Base-by-base conservation (phyloP, 2,888 invertebrate genomes). In the Plutella xylostella region DNA sequence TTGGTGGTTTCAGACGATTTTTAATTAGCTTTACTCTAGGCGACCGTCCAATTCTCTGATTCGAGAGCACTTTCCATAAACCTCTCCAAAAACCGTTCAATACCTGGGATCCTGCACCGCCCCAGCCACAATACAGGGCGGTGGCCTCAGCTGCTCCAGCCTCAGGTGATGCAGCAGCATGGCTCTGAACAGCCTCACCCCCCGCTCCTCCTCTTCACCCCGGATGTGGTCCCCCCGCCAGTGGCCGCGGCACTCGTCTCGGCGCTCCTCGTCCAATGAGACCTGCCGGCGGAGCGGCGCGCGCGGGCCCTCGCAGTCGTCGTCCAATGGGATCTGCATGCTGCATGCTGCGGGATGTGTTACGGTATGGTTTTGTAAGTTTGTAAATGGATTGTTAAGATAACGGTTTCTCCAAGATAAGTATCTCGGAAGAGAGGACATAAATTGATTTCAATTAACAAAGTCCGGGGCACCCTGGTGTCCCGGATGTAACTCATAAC, bases 181-280 rank as follows among this genome's bases (percentile, higher is more conserved):
- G n/a, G 78, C 72, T 41, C 82, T 57, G 72, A 86, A 75, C 63
- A 87, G 62, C 55, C 85, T 51, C 53, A 86, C 76, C 21, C 86
- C 76, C 51, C 72, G 63, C 60, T 86, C 79, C 19, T 79, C 79
- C 43, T 82, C 84, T 21, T 82, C 80, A 0, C 77, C 85, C 42
- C 72, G 75, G 4, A 78, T 61, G 17, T 72, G 71, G 0, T 69
- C 63, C 0, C 77, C 74, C 39, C 70, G 56, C 74, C 84, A 86
- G 52, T 85, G 85, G 1, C 84, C 86, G 45, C 73, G 85, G 50
- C 78, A 85, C 56, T 82, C 83, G 45, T 83, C 83, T 0, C 76
- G 67, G 0, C 85, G 58, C 50, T 85, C 85, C 49, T 85, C 85
- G 19, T 85, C 85, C 18, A 85, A 49, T 1, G 85, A 85, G 0